Evolutionary conservation across 2,113 vertebrate species (phyloP), one percentile per base, ranked within the genome.

Genomic region (Turdus rufiventris): DNA sequence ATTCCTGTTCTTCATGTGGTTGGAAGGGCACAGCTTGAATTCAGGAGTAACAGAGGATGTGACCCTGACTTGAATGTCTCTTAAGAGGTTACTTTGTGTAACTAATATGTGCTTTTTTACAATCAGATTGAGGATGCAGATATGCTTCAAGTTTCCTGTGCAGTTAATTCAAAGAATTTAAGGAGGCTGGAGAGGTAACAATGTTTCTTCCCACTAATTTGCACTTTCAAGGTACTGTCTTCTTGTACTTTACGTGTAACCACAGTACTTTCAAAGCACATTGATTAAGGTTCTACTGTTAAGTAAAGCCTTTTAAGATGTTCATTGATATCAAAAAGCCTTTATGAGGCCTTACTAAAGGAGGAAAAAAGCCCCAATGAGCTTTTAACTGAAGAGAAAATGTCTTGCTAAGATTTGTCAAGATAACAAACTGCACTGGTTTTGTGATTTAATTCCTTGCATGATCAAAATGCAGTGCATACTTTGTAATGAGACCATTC

Each of bases 241-340:
- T 60, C 96, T 94, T 96, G 94, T 92, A 80, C 92, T 94, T 94
- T 66, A 45, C 1, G 10, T 4, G 6, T 73, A 94, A 90, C 85
- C 80, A 56, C 67, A 40, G 85, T 83, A 40, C 82, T 93, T 96
- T 93, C 94, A 93, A 96, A 94, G 51, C 38, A 62, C 95, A 92
- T 95, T 96, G 96, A 96, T 96, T 96, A 96, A 95, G 85, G 91
- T 92, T 96, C 79, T 83, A 77, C 94, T 95, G 96, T 93, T 96
- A 94, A 93, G 60, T 94, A 94, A 96, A 96, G 94, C 88, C 92
- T 96, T 96, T 96, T 84, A 96, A 95, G 95, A 90, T 93, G 91
- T 88, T 88, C 92, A 90, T 53, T 95, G 85, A 96, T 90, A 96
- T 94, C 85, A 92, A 86, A 96, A 79, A 93, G 91, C 92, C 79